These are phyloP conservation scores for Tachina lurida DNA, from an alignment of 2,888 invertebrate species.

Conservation along the genomic window DNA sequence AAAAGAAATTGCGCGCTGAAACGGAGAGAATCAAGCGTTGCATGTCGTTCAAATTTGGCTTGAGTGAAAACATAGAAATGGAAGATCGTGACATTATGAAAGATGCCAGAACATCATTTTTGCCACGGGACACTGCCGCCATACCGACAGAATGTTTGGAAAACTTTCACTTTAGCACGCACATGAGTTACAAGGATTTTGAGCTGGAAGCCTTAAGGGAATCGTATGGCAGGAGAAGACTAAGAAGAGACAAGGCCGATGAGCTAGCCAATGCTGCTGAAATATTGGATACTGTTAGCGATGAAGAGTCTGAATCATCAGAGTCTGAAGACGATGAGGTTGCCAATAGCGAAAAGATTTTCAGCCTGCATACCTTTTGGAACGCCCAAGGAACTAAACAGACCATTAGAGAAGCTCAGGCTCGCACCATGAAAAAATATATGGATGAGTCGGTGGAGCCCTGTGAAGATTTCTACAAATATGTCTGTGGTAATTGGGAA, in stretches of 20 bases:
- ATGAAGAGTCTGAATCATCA: conserved; percentile 24
- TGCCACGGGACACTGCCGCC: conserved; percentile 84
- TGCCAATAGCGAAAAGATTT: conserved; percentile 36
- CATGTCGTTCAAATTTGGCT: conserved; percentile 78
- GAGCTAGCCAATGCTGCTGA: conserved; percentile 16
- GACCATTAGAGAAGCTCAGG: conserved; percentile 86
- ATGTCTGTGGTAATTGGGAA: conserved; percentile 94
- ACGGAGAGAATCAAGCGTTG: conserved; percentile 77
- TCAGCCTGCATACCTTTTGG: conserved; percentile 79
- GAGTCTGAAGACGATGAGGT: conserved; percentile 28
- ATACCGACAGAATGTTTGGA: conserved; percentile 82
- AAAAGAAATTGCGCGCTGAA: conserved; percentile 67
- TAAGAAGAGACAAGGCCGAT: conserved; percentile 49
- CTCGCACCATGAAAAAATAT: conserved; percentile 88
- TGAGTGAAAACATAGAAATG: conserved; percentile 81
- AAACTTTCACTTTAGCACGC: conserved; percentile 55
- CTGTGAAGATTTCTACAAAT: conserved; percentile 92
- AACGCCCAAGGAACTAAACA: conserved; percentile 81
- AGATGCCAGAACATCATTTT: conserved; percentile 86
- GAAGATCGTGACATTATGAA: conserved; percentile 86
- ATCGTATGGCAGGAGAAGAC: conserved; percentile 62
- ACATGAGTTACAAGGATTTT: conserved; percentile 51
- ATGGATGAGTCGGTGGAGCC: conserved; percentile 90
- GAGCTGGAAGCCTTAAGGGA: conserved; percentile 56
- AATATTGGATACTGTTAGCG: conserved; percentile 5